Percentiles rank a stretch among this genome's conserved stretches.
Conservation (phyloP, 2,888 invertebrate species). For the Psococerastis gibbosa region DNA sequence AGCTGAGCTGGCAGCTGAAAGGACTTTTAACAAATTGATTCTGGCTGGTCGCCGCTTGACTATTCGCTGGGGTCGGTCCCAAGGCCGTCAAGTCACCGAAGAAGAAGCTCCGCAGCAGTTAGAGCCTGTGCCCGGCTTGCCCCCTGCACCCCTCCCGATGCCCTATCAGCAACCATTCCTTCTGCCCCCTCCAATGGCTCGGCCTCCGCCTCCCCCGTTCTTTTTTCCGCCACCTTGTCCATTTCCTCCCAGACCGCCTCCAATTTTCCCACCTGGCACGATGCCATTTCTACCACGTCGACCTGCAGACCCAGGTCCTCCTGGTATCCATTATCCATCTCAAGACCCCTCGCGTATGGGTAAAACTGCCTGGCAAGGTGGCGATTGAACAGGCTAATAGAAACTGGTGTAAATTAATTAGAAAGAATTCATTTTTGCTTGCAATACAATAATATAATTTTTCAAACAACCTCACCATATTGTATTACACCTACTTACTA, state of each 20-base stretch:
- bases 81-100: slow-evolving; percentile 40
- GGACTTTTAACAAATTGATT: slow-evolving; percentile 85
- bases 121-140: slow-evolving; percentile 57
- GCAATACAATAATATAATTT: no score
- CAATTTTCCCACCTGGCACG: slow-evolving; percentile 18
- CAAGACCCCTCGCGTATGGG: slow-evolving; percentile 92
- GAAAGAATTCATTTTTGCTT: no score
- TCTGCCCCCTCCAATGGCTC: slow-evolving; percentile 16
- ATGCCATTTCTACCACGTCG: slow-evolving; percentile 20
- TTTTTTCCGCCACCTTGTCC: slow-evolving; percentile 28
- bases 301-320: slow-evolving; percentile 24
- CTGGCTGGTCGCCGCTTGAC: slow-evolving; percentile 71
- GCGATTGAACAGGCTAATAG: no score
- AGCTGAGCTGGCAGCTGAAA: slow-evolving; percentile 86
- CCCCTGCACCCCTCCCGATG: slow-evolving; percentile 44
- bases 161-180: slow-evolving; percentile 23
- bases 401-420: no score
- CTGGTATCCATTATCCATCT: slow-evolving; percentile 76
- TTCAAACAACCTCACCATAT: no score
- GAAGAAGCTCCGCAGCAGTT: slow-evolving; percentile 30
- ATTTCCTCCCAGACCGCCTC: slow-evolving; percentile 19
- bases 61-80: slow-evolving; percentile 98
- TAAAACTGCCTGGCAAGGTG: slow-evolving; percentile 28
- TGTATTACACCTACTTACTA: no score
- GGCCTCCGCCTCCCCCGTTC: slow-evolving; percentile 28